Percentiles rank a stretch among this genome's conserved stretches.
These are phyloP conservation scores for Macrochelys suwanniensis DNA, from an alignment of 2,797 vertebrate genomes.

Conservation along the genomic window DNA sequence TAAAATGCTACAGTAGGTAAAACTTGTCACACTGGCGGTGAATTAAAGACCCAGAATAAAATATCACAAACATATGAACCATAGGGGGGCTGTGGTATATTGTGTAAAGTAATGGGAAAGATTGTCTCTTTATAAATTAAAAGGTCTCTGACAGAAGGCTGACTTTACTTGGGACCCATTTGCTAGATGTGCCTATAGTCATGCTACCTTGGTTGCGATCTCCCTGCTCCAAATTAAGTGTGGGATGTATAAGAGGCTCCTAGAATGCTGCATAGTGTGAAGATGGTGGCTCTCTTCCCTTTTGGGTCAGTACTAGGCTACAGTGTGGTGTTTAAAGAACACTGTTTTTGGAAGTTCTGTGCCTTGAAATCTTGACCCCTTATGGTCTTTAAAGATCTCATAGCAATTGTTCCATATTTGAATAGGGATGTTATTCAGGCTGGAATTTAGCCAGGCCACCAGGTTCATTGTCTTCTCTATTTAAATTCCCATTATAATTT, in stretches of 20 bases:
- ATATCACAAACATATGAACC: background rate
- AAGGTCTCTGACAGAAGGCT: background rate
- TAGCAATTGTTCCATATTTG: background rate
- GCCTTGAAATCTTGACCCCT: background rate
- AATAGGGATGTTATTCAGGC: background rate
- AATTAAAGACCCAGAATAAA: background rate
- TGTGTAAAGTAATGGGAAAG: background rate
- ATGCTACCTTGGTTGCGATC: rapidly evolving
- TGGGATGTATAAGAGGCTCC: background rate
- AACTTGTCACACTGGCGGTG: background rate
- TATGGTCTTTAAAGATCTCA: background rate
- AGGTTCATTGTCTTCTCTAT: background rate
- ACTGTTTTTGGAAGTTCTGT: background rate
- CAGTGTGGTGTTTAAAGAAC: background rate
- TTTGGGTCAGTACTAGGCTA: background rate
- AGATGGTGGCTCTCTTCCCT: background rate
- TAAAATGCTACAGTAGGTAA: background rate
- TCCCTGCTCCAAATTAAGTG: background rate
- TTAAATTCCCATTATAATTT: rapidly evolving
- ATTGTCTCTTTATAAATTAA: background rate
- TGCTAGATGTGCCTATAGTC: background rate
- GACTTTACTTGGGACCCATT: background rate
- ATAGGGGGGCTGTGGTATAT: background rate
- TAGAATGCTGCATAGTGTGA: background rate
- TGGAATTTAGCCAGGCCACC: background rate